These are phyloP conservation scores for Drosophila orosa DNA, from an alignment of 1,140 invertebrate genomes.

Conservation along the genomic window DNA sequence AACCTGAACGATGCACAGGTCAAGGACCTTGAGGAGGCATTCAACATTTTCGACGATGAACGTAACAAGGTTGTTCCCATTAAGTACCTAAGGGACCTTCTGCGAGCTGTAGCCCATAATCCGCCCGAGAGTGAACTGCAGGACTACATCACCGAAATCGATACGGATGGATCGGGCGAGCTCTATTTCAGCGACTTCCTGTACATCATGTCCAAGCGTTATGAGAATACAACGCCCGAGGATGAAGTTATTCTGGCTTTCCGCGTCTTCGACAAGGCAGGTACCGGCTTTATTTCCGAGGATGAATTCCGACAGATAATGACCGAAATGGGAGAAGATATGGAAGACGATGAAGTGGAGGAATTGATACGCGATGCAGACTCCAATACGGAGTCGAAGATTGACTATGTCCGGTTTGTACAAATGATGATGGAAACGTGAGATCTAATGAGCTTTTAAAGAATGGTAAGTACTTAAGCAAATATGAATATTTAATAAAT, in stretches of 20 bases:
- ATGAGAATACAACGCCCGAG: slow-evolving; percentile 44
- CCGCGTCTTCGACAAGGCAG: slow-evolving; percentile 52
- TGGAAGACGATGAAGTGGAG: slow-evolving; percentile 60
- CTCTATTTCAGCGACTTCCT: slow-evolving; percentile 58
- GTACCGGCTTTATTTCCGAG: slow-evolving; percentile 57
- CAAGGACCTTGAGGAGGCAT: slow-evolving; percentile 48
- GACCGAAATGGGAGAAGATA: slow-evolving; percentile 35
- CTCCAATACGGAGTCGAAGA: slow-evolving; percentile 60
- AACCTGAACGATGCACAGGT: slow-evolving; percentile 42
- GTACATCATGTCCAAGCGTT: slow-evolving; percentile 55
- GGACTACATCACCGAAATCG: slow-evolving; percentile 55
- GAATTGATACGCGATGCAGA: slow-evolving; percentile 59
- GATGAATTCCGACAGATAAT: slow-evolving; percentile 55
- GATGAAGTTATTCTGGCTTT: slow-evolving; percentile 65
- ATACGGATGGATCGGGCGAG: slow-evolving; percentile 55
- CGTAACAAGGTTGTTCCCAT: slow-evolving; percentile 44
- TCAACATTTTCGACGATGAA: slow-evolving; percentile 42
- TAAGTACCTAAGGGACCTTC: slow-evolving; percentile 41
- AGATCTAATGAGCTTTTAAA: not conserved
- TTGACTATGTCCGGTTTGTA: slow-evolving; percentile 61
- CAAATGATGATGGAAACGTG: slow-evolving; percentile 46
- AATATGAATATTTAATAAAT: not conserved
- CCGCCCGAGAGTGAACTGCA: slow-evolving; percentile 53
- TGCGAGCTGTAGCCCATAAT: slow-evolving; percentile 52
- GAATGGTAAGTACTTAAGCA: not conserved